Conservation (phyloP, 92 coral and sea anemone genomes). For the Phenganax stokvisi region DNA sequence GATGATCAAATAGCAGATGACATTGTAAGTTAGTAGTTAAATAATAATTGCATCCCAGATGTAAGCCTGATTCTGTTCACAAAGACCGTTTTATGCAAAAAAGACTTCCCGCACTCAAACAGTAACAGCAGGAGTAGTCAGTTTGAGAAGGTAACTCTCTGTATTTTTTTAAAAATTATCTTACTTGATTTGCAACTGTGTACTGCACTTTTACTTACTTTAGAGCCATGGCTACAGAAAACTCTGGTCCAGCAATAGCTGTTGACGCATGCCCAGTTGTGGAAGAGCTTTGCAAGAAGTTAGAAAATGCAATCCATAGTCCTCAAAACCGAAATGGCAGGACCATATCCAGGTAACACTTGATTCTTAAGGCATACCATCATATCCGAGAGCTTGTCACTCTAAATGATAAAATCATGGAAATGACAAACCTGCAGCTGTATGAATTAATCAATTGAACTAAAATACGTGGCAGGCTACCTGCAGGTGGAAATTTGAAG, state of each 20-base stretch:
- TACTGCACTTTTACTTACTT: neutral
- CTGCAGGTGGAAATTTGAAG: no score
- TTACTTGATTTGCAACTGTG: neutral
- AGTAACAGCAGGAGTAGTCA: conserved; percentile 12
- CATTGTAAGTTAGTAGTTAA: neutral
- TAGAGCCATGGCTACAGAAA: conserved; percentile 45
- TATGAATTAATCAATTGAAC: no score
- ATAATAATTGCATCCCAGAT: neutral
- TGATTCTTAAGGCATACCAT: conserved; percentile 37
- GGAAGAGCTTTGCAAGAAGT: conserved; percentile 32
- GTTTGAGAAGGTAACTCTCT: conserved; percentile 29
- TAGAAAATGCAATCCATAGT: conserved; percentile 20
- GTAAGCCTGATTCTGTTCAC: conserved; percentile 10
- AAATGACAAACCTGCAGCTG: conserved; percentile 33
- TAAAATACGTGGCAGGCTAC: no score
- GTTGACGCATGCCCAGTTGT: conserved; percentile 51
- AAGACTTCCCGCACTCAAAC: conserved; percentile 11
- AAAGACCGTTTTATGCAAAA: conserved; percentile 25
- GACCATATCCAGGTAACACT: conserved; percentile 43
- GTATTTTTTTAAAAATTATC: neutral
- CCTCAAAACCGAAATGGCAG: conserved; percentile 14
- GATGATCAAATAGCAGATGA: neutral
- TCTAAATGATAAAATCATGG: conserved; percentile 30
- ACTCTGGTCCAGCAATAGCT: conserved; percentile 46
- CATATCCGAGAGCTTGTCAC: conserved; percentile 40